Evolutionary conservation across 2,888 invertebrate genomes (phyloP), one percentile per base, ranked within the genome.

Genomic region (Laspeyria flexula): DNA sequence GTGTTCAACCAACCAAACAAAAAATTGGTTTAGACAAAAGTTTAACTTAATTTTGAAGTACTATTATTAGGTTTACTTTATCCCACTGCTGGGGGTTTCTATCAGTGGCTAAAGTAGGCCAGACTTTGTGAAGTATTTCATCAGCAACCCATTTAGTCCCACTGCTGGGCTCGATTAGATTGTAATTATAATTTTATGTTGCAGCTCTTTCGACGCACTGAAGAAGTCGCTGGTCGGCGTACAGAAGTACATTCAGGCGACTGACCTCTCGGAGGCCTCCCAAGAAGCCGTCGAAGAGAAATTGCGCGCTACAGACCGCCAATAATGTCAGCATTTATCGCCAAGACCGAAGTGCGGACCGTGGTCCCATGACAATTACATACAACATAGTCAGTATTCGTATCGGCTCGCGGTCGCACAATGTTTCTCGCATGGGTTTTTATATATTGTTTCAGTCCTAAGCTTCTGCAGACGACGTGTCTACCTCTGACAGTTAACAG

Each of bases 181-280:
- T 25, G 1, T 25, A 25, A 25, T 25, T 7, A 6, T 25, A 7
- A 13, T 1, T 2, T 58, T 63, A 41, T 72, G 30, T 55, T 53
- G 0, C 88, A 98, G 98, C 94, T 99, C 99, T 76, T 99, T 99
- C 85, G 98, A 99, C 92, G 99, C 99, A 81, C 94, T 99, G 88
- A 99, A 99, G 94, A 98, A 98, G 90, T 97, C 98, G 58, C 94
- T 99, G 86, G 98, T 98, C 63, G 99, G 99, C 79, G 97, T 99
- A 73, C 98, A 97, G 93, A 98, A 98, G 94, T 98, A 98, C 94
- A 97, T 99, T 89, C 99, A 98, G 93, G 98, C 98, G 81, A 98
- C 98, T 82, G 98, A 99, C 90, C 94, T 97, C 80, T 96, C 97
- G 71, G 99, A 99, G 93, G 97, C 98, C 68, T 97, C 97, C 68